A percentile compares a stretch with the other conserved stretches of the same genome.
phyloP scores from a whole-genome alignment of 2,113 vertebrate genomes.

The Scartelaos histophorus region DNA sequence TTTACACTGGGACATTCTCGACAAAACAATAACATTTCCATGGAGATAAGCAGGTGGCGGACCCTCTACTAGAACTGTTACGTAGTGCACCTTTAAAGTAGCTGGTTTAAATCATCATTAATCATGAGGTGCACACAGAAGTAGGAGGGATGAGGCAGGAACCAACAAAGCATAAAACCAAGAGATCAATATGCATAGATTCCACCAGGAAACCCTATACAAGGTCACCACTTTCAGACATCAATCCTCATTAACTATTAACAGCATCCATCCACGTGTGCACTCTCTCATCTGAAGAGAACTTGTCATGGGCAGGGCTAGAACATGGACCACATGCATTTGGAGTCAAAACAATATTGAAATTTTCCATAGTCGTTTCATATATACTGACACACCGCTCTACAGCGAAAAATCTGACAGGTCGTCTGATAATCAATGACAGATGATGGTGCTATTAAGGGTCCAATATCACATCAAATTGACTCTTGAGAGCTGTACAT shows the following conservation, averaged over 20 bases:
- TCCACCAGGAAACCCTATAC: conserved; percentile 74
- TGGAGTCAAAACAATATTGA: neutral
- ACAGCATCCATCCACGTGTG: conserved; percentile 57
- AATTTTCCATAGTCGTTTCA: neutral
- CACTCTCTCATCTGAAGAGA: conserved; percentile 20
- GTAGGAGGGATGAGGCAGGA: conserved; percentile 40
- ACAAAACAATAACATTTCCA: too few relatives aligned
- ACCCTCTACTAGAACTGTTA: too few relatives aligned
- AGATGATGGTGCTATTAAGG: too few relatives aligned
- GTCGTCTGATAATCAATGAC: too few relatives aligned
- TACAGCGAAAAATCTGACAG: neutral
- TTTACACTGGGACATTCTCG: too few relatives aligned
- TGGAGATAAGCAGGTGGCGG: too few relatives aligned
- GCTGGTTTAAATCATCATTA: conserved; percentile 21
- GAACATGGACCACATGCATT: conserved; percentile 18
- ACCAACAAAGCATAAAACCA: conserved; percentile 65
- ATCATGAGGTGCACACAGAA: conserved; percentile 45
- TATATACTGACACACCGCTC: neutral
- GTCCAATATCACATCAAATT: too few relatives aligned
- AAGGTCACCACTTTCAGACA: conserved; percentile 74
- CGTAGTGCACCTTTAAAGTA: neutral
- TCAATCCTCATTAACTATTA: conserved; percentile 81
- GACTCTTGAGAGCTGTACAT: too few relatives aligned
- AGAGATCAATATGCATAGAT: conserved; percentile 73
- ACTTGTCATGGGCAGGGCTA: conserved; percentile 18